Evolutionary conservation across 1,140 invertebrate species (phyloP), one percentile per base, ranked within the genome.

Genomic region (Polypedilum pembai): DNA sequence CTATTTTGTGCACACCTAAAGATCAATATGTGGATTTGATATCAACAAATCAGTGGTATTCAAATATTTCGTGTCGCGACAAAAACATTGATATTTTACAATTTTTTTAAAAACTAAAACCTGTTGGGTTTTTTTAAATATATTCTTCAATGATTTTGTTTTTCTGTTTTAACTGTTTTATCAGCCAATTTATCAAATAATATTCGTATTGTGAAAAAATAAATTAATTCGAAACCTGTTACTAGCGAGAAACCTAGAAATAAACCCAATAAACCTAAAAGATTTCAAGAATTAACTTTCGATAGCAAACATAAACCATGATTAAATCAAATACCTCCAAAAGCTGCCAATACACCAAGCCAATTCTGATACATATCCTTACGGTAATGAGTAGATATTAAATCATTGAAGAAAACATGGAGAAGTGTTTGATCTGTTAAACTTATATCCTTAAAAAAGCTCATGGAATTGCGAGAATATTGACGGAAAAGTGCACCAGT

Each of bases 181-280:
- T 33, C 65, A 21, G 65, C 65, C 65, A 69, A 8, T 8, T 69
- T 76, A 75, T 85, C 83, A 66, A 82, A 83, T 33, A 86, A 77
- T 0, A 85, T 76, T 12, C 86, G 80, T 76, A 87, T 80, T 1
- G 85, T 80, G 74, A 90, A 86, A 76, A 89, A 90, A 75, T 90
- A 86, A 4, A 89, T 21, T 56, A 90, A 81, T 78, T 91, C 89
- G 63, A 89, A 86, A 1, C 83, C 85, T 0, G 88, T 87, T 74
- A 90, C 86, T n/a, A 90, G 82, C 73, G 88, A 90, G 77, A 90
- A 90, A 1, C 89, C 89, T 24, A 88, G 83, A 79, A 89, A 88
- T 20, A 90, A 78, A 18, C 88, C 87, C 0, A 90, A 77, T 0
- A 90, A 80, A 7, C 88, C 88, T 0, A 80, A 78, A 85, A 86